phyloP scores from a whole-genome alignment of 2,888 invertebrate species.

The Drosophila rellima region DNA sequence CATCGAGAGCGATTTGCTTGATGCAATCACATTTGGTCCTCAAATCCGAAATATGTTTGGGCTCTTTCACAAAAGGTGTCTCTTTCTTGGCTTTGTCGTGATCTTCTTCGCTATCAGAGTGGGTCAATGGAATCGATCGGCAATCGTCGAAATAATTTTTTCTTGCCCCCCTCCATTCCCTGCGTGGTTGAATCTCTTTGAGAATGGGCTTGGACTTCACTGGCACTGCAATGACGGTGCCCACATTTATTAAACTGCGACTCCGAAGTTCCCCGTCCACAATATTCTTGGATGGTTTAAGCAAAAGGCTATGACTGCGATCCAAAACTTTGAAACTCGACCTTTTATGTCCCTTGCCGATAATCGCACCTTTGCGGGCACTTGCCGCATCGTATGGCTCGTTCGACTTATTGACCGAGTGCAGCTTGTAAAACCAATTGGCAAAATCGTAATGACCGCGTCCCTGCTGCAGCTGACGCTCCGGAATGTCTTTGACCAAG shows the following conservation, averaged over 20 bases:
- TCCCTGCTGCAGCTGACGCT: not conserved
- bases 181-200: not conserved
- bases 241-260: not conserved
- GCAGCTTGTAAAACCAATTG: constrained; percentile 18
- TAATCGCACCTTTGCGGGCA: not conserved
- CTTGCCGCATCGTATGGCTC: not conserved
- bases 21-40: not conserved
- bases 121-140: not conserved
- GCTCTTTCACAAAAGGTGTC: not conserved
- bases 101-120: not conserved
- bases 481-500: not conserved
- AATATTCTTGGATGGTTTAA: not conserved
- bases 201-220: not conserved
- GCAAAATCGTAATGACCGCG: constrained; percentile 13
- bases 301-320: not conserved
- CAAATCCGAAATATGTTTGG: not conserved
- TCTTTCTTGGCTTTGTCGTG: not conserved
- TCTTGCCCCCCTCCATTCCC: not conserved
- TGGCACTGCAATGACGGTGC: not conserved
- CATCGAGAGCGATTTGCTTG: not conserved
- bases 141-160: not conserved
- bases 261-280: not conserved
- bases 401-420: not conserved
- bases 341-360: not conserved
- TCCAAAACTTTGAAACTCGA: not conserved